phyloP scores from a whole-genome alignment of 2,113 vertebrate genomes.

The Apaloderma vittatum region DNA sequence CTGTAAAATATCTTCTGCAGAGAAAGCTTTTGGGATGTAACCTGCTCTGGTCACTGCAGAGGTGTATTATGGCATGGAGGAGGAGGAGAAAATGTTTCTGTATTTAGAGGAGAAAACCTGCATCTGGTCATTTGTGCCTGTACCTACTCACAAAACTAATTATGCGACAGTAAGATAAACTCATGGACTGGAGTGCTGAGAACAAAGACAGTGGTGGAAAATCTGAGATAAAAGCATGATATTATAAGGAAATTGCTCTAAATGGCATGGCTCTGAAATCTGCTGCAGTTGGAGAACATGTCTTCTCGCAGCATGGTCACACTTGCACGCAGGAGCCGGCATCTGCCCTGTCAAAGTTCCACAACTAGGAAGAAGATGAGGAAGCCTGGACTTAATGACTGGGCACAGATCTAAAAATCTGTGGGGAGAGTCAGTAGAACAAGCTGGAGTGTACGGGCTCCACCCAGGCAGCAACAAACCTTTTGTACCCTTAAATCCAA shows the following conservation, averaged over 20 bases:
- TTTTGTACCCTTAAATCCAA: background rate
- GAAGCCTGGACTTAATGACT: background rate
- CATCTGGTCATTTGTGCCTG: background rate
- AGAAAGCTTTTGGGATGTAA: background rate
- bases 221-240: background rate
- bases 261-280: background rate
- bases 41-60: background rate
- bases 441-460: background rate
- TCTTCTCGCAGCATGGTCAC: background rate
- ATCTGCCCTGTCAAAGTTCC: background rate
- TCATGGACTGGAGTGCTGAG: background rate
- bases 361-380: background rate
- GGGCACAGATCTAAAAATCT: background rate
- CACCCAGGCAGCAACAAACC: background rate
- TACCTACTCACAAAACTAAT: background rate
- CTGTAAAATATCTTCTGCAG: background rate
- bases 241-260: background rate
- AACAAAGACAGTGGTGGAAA: background rate
- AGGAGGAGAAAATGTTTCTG: background rate
- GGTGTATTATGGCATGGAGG: background rate
- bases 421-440: background rate
- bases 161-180: background rate
- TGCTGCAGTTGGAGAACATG: accelerated
- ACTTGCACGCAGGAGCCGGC: background rate
- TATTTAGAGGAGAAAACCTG: background rate